Base-by-base conservation (phyloP, 2,113 vertebrate genomes). In the Solenodon paradoxus region DNA sequence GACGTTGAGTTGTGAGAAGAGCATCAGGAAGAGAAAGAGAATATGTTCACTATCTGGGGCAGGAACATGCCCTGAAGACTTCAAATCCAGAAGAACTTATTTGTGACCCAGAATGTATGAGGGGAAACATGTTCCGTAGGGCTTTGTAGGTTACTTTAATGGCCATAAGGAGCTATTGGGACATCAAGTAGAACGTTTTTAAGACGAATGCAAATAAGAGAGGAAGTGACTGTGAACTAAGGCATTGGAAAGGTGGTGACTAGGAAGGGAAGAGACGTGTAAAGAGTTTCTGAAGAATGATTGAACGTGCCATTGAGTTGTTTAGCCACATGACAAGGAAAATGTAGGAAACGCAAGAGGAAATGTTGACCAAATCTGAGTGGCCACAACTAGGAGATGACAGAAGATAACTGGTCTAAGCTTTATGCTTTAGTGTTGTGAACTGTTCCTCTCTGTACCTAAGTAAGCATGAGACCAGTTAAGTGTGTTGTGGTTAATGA, bases 51-150 rank as follows among this genome's bases (percentile, higher is more conserved):
- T 1, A n/a, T 10, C 1, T 6, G 7, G 49, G 63, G 53, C 17
- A 38, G 24, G 32, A 63, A 7, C 45, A 19, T 28, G 53, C 26
- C 26, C 22, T 28, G 1, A 10, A 47, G 26, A 19, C 35, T 45
- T 9, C n/a, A 47, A 7, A 7, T 38, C 10, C 49, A n/a, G 53
- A 26, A 80, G 4, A 13, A 7, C 59, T 12, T 0, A 2, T 6
- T 4, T 11, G 35, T 40, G n/a, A 53, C 32, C 11, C 24, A 38
- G 45, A 53, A 32, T 13, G 7, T 61, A 7, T 59, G 19, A 26
- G 24, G 68, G 8, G 2, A 28, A 68, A 49, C 2, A 0, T 16
- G 4, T 61, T 49, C 8, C 16, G 11, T 24, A 38, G 45, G 35
- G 5, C 3, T 79, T 9, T 32, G 35, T 3, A 12, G n/a, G 81